Conservation (phyloP, 2,888 invertebrate species). For the Noctua janthe region DNA sequence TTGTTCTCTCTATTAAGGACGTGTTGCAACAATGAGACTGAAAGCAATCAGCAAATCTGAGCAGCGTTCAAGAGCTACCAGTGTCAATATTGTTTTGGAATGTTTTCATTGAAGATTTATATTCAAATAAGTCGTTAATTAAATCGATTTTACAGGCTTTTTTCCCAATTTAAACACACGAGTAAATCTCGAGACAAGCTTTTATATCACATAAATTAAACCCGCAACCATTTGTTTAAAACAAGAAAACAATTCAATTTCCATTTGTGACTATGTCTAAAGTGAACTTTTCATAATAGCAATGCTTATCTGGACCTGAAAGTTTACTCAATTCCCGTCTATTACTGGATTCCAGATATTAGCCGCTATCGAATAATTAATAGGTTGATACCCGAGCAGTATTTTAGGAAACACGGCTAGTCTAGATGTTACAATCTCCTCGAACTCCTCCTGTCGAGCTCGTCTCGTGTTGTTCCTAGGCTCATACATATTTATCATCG, state of each 20-base stretch:
- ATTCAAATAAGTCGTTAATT: neutral
- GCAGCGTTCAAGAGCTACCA: neutral
- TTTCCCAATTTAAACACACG: no score
- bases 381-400: neutral
- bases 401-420: slow-evolving; percentile 16
- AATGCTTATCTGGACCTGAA: neutral
- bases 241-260: neutral
- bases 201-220: neutral
- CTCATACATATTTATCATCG: slow-evolving; percentile 35
- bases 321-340: neutral
- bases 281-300: no score
- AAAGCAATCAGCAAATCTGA: neutral
- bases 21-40: neutral
- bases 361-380: slow-evolving; percentile 13
- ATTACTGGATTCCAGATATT: neutral
- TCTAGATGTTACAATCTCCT: neutral
- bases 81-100: neutral
- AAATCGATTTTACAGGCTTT: neutral
- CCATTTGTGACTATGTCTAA: no score
- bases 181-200: no score
- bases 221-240: no score
- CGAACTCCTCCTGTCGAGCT: neutral
- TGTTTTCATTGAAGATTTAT: neutral
- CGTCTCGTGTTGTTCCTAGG: slow-evolving; percentile 12
- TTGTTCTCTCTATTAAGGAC: neutral